Evolutionary conservation across 1,140 invertebrate species (phyloP).

Genomic region (Drosophila lacertosa): DNA sequence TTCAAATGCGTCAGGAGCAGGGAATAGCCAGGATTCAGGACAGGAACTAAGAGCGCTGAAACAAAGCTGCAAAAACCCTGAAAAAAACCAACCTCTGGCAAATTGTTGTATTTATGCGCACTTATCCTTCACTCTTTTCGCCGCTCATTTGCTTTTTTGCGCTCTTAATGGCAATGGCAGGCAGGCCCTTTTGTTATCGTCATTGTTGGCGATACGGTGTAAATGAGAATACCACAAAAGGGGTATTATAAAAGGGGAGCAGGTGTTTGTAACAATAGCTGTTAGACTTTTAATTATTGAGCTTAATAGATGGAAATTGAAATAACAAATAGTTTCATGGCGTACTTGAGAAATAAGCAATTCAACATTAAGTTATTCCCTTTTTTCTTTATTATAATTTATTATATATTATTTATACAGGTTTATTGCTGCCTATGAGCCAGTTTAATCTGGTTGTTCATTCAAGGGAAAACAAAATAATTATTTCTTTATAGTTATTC

Average conservation of each 20-base stretch:
- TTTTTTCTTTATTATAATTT: no score
- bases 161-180: conserved; percentile 71
- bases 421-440: no score
- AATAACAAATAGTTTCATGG: no score
- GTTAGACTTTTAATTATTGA: no score
- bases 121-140: conserved; percentile 57
- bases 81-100: no score
- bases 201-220: conserved; percentile 50
- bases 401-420: no score
- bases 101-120: conserved; percentile 54
- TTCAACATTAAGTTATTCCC: no score
- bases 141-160: conserved; percentile 57
- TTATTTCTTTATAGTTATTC: no score
- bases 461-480: no score
- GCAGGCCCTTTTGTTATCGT: conserved; percentile 42
- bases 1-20: neutral
- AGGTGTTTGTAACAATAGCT: neutral
- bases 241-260: conserved; percentile 1
- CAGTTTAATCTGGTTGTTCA: no score
- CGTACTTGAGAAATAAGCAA: no score
- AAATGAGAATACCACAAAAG: neutral
- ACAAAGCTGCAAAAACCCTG: conserved; percentile 20
- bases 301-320: no score
- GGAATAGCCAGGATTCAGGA: neutral
- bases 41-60: conserved; percentile 15